Conservation (phyloP, 2,113 vertebrate genomes). For the Tragulus kanchil region DNA sequence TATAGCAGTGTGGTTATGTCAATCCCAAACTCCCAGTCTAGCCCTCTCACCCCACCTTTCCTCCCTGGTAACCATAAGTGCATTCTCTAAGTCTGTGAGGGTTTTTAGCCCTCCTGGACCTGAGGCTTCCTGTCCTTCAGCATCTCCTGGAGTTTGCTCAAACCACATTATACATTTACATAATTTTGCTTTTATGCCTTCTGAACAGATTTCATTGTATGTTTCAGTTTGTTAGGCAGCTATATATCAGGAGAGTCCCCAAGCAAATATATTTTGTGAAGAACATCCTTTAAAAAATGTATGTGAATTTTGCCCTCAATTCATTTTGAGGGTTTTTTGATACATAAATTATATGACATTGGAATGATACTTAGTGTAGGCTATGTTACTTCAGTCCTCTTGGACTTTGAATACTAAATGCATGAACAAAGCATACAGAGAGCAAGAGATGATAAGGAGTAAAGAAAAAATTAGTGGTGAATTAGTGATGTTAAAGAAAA, state of each 20-base stretch:
- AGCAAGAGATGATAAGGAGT: background rate
- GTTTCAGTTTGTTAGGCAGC: too few species aligned
- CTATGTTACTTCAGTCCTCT: background rate
- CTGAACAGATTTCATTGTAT: too few species aligned
- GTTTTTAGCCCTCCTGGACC: too few species aligned
- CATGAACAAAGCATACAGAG: background rate
- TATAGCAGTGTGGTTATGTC: background rate
- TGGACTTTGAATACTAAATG: background rate
- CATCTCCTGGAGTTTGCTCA: too few species aligned
- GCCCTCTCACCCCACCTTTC: background rate
- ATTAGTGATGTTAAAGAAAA: constrained; percentile 12
- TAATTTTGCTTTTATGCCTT: too few species aligned
- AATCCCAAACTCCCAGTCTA: background rate
- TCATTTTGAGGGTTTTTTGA: background rate
- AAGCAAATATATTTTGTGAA: constrained; percentile 2
- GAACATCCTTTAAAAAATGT: background rate
- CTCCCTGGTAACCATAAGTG: background rate
- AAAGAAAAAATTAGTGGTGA: background rate
- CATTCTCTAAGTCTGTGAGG: fast-evolving
- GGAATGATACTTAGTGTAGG: too few species aligned
- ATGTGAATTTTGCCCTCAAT: background rate
- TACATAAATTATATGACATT: background rate
- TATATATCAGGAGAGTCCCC: too few species aligned
- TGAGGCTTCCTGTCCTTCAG: too few species aligned
- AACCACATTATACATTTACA: too few species aligned